phyloP scores from a whole-genome alignment of 2,888 invertebrate genomes.

The Ophraella communa region DNA sequence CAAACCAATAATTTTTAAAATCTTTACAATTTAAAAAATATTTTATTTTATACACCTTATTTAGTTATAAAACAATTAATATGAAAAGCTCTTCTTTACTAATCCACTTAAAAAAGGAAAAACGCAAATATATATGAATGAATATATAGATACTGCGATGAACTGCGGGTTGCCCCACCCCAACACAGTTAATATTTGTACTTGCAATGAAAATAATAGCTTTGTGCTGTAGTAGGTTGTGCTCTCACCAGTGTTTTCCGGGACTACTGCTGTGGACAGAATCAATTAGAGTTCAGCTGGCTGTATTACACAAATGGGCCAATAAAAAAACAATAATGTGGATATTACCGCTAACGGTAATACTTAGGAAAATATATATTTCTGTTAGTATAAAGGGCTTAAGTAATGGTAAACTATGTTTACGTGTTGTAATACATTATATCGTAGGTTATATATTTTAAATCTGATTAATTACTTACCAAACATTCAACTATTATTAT shows the following conservation, averaged over 20 bases:
- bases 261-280: constrained; percentile 10
- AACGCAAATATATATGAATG: neutral
- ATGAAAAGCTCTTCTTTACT: neutral
- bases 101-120: neutral
- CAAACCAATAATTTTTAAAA: no score
- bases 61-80: neutral
- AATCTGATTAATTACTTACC: no score
- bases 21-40: no score
- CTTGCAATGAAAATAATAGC: constrained; percentile 19
- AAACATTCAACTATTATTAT: no score
- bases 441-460: no score
- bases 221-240: neutral
- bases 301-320: constrained; percentile 22
- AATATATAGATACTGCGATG: neutral
- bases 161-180: neutral
- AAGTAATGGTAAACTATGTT: neutral
- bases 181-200: constrained; percentile 14
- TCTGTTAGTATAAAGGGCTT: neutral
- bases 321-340: constrained; percentile 23
- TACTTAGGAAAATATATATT: neutral
- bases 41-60: neutral
- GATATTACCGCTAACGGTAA: neutral
- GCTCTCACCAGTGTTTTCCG: neutral
- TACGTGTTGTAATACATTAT: neutral
- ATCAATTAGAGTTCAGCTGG: constrained; percentile 9